phyloP scores from a whole-genome alignment of 2,888 invertebrate genomes.

The Zygaena filipendulae region DNA sequence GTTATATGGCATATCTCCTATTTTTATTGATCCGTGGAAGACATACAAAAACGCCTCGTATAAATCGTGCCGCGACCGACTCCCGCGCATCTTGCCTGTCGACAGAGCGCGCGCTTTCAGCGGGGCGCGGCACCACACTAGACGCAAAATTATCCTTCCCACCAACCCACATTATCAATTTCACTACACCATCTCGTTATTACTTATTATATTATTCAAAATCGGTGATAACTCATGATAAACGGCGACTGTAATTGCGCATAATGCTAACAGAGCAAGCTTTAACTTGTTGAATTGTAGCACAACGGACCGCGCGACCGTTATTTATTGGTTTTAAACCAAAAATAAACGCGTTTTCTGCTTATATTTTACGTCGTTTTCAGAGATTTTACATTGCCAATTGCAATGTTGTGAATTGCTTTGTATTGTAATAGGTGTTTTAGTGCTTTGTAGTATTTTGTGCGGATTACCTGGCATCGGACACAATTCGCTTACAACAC shows the following conservation, averaged over 20 bases:
- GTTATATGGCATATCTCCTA: too few relatives aligned
- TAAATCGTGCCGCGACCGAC: conserved; percentile 10
- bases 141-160: conserved; percentile 20
- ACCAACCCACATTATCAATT: conserved; percentile 23
- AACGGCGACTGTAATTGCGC: conserved; percentile 32
- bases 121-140: conserved; percentile 21
- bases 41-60: conserved; percentile 17
- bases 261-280: conserved; percentile 24
- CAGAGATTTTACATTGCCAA: too few relatives aligned
- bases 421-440: too few relatives aligned
- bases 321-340: conserved; percentile 6
- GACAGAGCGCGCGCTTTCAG: conserved; percentile 4
- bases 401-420: too few relatives aligned
- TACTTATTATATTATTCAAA: conserved; percentile 28
- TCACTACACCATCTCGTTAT: conserved; percentile 17
- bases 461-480: too few relatives aligned
- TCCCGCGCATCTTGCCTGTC: conserved; percentile 14
- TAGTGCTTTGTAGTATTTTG: too few relatives aligned
- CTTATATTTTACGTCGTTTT: neutral
- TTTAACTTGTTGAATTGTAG: conserved; percentile 11
- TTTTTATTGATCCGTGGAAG: too few relatives aligned
- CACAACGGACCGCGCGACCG: conserved; percentile 3
- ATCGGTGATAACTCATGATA: conserved; percentile 37
- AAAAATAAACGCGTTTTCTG: conserved; percentile 5
- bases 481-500: too few relatives aligned